A percentile compares a stretch with the other conserved stretches of the same genome.
Evolutionary conservation across 2,888 invertebrate genomes (phyloP).

Genomic region (Eutolmus rufibarbis): DNA sequence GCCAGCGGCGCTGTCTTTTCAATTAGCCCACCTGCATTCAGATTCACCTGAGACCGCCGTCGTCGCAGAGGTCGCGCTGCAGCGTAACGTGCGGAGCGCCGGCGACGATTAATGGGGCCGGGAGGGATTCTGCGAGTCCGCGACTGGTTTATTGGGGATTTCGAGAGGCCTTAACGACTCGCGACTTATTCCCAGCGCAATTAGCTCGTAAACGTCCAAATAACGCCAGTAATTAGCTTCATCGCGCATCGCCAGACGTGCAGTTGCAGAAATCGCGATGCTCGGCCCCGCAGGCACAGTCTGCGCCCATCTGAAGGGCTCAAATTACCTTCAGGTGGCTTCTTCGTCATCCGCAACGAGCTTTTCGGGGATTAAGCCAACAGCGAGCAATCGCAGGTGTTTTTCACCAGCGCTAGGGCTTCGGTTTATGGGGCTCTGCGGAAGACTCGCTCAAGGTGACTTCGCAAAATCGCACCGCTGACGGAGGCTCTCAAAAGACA

Average conservation of each 20-base stretch:
- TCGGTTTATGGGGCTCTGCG: neutral
- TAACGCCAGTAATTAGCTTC: conserved; percentile 15
- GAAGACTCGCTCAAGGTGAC: neutral
- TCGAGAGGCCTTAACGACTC: neutral
- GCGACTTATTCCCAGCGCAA: conserved; percentile 2
- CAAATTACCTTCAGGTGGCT: neutral
- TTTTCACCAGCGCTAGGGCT: neutral
- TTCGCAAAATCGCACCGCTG: neutral
- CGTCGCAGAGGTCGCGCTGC: neutral
- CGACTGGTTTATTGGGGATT: neutral
- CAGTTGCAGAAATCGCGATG: neutral
- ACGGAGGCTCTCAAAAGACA: neutral
- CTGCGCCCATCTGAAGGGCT: neutral
- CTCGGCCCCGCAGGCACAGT: neutral
- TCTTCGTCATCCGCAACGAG: neutral
- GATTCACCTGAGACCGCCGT: neutral
- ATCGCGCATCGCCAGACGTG: neutral
- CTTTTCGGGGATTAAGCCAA: neutral
- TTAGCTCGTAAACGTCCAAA: conserved; percentile 14
- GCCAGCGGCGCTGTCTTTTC: neutral
- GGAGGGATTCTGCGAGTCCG: neutral
- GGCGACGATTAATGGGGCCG: neutral
- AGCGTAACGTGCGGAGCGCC: neutral
- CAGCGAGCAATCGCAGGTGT: neutral
- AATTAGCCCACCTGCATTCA: neutral